A percentile compares a stretch with the other conserved stretches of the same genome.
phyloP scores from a whole-genome alignment of 2,797 vertebrate genomes.

The Cirrhinus mrigala region DNA sequence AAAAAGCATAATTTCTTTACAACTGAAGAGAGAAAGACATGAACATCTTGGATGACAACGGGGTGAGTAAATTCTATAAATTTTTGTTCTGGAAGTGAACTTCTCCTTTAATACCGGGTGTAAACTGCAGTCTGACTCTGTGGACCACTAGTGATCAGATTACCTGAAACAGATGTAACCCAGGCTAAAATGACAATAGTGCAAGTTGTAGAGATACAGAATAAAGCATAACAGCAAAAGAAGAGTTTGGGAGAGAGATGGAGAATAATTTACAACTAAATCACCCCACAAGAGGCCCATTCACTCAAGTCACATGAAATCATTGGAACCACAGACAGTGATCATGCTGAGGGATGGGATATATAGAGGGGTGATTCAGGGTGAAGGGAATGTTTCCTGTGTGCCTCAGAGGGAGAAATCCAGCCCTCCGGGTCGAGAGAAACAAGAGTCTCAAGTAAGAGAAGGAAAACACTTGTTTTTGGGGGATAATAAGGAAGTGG shows the following conservation, averaged over 20 bases:
- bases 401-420: slow-evolving; percentile 41
- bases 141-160: slow-evolving; percentile 17
- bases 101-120: neutral
- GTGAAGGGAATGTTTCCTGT: slow-evolving; percentile 47
- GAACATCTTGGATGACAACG: no score
- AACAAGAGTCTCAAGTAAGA: slow-evolving; percentile 22
- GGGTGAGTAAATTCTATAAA: no score
- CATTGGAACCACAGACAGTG: neutral
- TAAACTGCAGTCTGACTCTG: slow-evolving; percentile 4
- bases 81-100: no score
- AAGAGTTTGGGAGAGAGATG: neutral
- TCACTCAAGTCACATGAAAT: slow-evolving; percentile 41
- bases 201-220: neutral
- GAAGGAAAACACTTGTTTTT: slow-evolving; percentile 32
- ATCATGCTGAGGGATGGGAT: slow-evolving; percentile 35
- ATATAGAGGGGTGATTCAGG: slow-evolving; percentile 49
- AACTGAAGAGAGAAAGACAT: no score
- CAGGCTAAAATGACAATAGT: neutral
- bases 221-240: neutral
- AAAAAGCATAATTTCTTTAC: no score
- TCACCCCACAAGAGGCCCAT: slow-evolving; percentile 44
- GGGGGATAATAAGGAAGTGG: slow-evolving; percentile 57
- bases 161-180: neutral
- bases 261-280: slow-evolving; percentile 6
- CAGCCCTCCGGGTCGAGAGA: slow-evolving; percentile 53